Evolutionary conservation across 2,113 vertebrate species (phyloP).

Genomic region (Cyprinus carpio): DNA sequence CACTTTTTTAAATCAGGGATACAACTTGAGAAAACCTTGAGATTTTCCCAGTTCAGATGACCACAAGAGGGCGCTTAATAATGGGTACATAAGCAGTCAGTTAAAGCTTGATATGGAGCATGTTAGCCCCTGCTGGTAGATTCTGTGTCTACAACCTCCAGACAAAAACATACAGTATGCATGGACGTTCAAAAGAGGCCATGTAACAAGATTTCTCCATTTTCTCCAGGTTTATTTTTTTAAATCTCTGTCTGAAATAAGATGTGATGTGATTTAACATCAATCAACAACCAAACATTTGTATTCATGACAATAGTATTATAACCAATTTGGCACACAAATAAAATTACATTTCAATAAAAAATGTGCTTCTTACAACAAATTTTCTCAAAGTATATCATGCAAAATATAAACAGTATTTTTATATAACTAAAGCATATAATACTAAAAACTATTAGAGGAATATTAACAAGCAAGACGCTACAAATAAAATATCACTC

Average conservation of each 20-base stretch:
- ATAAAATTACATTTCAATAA: not conserved
- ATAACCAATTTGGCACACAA: constrained; percentile 4
- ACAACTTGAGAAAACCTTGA: not conserved
- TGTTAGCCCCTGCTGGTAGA: not conserved
- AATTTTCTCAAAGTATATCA: not conserved
- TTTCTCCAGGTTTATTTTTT: not conserved
- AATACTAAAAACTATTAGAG: not conserved
- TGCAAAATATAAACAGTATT: not conserved
- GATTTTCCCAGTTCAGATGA: not conserved
- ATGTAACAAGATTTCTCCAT: no score
- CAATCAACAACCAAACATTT: not conserved
- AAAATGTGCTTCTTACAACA: not conserved
- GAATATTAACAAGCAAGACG: not conserved
- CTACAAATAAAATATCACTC: not conserved
- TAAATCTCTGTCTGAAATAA: not conserved
- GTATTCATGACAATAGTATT: not conserved
- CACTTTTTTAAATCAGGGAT: not conserved
- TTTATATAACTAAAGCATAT: not conserved
- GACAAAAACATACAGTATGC: no score
- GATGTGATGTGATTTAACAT: not conserved
- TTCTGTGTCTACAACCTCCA: not conserved
- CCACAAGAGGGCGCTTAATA: constrained; percentile 1
- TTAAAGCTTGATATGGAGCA: not conserved
- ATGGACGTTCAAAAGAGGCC: not conserved
- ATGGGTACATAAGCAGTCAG: not conserved